Base-by-base conservation (phyloP, 1,140 invertebrate species). In the Ceratoteleas bidentatus region DNA sequence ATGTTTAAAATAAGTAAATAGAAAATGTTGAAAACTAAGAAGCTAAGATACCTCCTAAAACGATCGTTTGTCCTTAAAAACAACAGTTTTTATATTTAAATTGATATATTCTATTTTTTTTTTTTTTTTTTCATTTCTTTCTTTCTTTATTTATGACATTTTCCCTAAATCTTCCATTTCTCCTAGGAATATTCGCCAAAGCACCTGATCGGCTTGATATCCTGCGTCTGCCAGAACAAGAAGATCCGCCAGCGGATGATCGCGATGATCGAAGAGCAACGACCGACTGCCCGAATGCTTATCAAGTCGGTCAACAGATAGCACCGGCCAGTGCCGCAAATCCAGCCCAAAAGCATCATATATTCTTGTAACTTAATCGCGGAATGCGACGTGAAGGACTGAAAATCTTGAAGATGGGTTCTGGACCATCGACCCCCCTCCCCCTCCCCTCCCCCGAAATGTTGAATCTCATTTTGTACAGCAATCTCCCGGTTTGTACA, bases 161-260 rank as follows among this genome's bases (percentile, higher is more conserved):
- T n/a, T n/a, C n/a, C n/a, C n/a, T n/a, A n/a, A n/a, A n/a, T n/a
- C n/a, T n/a, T n/a, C n/a, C n/a, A n/a, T n/a, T n/a, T n/a, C n/a
- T 61, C 68, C 45, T 81, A 96, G 90, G 96, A 98, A 88, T 99
- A 99, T 92, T 96, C 96, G 0, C 91, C 93, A 11, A 97, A 97
- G 80, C 98, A 99, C 92, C 88, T 99, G 40, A 91, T 94, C 38
- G 95, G 96, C 47, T 92, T 99, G 14, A 94, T 99, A 2, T 95
- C 94, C 82, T 98, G 96, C 85, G 95, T 96, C 0, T 97, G 96
- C 88, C 96, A 97, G 84, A 96, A 96, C 87, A 98, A 97, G 89
- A 97, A 97, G 87, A 94, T 95, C 32, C 93, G 94, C 38, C 97
- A 98, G 88, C 94, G 94, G 81, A 89, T 98, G 57, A 91, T 95